Evolutionary conservation across 2,888 invertebrate genomes (phyloP).

Genomic region (Pardosa pseudoannulata): DNA sequence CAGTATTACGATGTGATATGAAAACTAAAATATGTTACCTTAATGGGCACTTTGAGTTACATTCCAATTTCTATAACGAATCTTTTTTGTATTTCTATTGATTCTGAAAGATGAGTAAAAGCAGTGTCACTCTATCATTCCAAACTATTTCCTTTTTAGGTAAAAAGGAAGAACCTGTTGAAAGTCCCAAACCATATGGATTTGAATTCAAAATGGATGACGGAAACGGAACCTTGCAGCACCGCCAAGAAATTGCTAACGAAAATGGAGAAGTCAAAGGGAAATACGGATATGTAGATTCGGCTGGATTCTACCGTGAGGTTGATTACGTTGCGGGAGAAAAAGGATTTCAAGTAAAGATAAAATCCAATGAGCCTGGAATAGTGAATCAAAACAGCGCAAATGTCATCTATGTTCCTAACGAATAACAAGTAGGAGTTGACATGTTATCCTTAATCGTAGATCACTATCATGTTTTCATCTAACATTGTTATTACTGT

Average conservation of each 20-base stretch:
- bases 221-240: conserved; percentile 46
- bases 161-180: background rate
- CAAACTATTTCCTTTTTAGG: background rate
- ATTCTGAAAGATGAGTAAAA: too few relatives aligned
- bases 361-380: conserved; percentile 59
- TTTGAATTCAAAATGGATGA: conserved; percentile 56
- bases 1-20: too few relatives aligned
- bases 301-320: conserved; percentile 35
- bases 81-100: too few relatives aligned
- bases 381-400: conserved; percentile 56
- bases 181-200: conserved; percentile 49
- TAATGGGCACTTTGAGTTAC: too few relatives aligned
- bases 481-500: too few relatives aligned
- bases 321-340: conserved; percentile 57
- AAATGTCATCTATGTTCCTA: conserved; percentile 45
- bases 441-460: too few relatives aligned
- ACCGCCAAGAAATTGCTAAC: conserved; percentile 53
- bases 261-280: conserved; percentile 46
- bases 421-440: too few relatives aligned
- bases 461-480: too few relatives aligned
- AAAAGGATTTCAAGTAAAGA: conserved; percentile 56
- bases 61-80: too few relatives aligned
- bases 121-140: too few relatives aligned
- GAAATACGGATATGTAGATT: conserved; percentile 44
- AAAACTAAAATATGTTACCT: too few relatives aligned